Conservation (phyloP, 2,888 invertebrate genomes). For the Drosophila lutescens region DNA sequence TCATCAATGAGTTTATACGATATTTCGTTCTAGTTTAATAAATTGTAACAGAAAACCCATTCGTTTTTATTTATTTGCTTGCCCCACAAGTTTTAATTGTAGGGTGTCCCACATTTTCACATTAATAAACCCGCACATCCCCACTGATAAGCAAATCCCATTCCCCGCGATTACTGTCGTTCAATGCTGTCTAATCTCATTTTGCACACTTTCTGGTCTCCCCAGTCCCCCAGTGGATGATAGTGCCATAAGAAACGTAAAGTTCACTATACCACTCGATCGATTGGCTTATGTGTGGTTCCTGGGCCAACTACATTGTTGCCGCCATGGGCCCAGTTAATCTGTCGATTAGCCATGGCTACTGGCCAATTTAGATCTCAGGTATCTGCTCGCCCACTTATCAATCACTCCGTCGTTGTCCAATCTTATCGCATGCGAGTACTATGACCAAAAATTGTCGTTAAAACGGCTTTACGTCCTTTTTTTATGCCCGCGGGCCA, state of each 20-base stretch:
- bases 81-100: background rate
- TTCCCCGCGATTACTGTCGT: slow-evolving; percentile 16
- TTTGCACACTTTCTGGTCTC: slow-evolving; percentile 20
- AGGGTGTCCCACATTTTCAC: slow-evolving; percentile 22
- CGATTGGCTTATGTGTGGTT: slow-evolving; percentile 2
- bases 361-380: slow-evolving; percentile 34
- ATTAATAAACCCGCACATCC: background rate
- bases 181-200: slow-evolving; percentile 55
- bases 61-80: background rate
- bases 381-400: slow-evolving; percentile 15
- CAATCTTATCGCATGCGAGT: slow-evolving; percentile 36
- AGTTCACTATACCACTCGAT: slow-evolving; percentile 14
- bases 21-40: background rate
- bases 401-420: slow-evolving; percentile 22
- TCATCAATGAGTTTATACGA: background rate
- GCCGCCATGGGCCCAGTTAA: slow-evolving; percentile 21
- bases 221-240: slow-evolving; percentile 31
- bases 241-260: slow-evolving; percentile 51
- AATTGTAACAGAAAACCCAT: background rate
- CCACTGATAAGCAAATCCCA: slow-evolving; percentile 46
- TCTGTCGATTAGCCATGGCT: slow-evolving; percentile 40
- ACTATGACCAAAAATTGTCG: slow-evolving; percentile 40
- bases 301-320: slow-evolving; percentile 31
- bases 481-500: slow-evolving; percentile 18
- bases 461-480: slow-evolving; percentile 19